These are phyloP conservation scores for Pristionchus mayeri DNA, from an alignment of 2,888 invertebrate genomes.

Conservation along the genomic window DNA sequence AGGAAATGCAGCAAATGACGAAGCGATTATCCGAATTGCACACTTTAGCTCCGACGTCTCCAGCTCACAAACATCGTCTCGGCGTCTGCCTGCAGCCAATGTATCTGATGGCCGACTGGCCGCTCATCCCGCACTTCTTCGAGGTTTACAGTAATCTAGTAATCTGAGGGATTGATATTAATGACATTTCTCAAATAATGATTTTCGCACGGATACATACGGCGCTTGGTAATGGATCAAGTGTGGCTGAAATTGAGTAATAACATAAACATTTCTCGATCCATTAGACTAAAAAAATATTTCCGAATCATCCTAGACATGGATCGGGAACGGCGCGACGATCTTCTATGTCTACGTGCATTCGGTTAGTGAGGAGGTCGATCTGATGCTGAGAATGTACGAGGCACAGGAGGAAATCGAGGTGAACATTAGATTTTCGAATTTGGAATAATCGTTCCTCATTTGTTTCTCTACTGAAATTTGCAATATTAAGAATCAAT, in stretches of 20 bases:
- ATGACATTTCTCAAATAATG: too few relatives aligned
- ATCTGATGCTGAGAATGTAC: slow-evolving; percentile 40
- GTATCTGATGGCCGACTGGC: slow-evolving; percentile 47
- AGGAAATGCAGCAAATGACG: too few relatives aligned
- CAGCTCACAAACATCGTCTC: background rate
- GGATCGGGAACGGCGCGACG: slow-evolving; percentile 45
- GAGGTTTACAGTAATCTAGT: slow-evolving; percentile 11
- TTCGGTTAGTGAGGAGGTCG: slow-evolving; percentile 48
- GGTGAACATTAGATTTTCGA: too few relatives aligned
- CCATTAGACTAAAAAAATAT: background rate
- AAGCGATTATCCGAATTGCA: too few relatives aligned
- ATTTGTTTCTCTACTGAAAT: background rate
- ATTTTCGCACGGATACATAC: too few relatives aligned
- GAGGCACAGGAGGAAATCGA: slow-evolving; percentile 29
- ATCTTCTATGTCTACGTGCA: slow-evolving; percentile 51
- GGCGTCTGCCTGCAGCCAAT: slow-evolving; percentile 50
- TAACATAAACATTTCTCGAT: background rate
- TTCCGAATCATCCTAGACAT: background rate
- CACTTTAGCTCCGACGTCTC: background rate
- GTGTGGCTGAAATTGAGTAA: too few relatives aligned
- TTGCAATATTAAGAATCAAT: background rate
- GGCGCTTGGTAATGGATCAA: background rate
- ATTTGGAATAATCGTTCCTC: too few relatives aligned
- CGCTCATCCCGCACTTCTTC: slow-evolving; percentile 48
- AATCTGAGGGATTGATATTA: too few relatives aligned